Base-by-base conservation (phyloP, 2,797 vertebrate species). In the Buceros bicornis region DNA sequence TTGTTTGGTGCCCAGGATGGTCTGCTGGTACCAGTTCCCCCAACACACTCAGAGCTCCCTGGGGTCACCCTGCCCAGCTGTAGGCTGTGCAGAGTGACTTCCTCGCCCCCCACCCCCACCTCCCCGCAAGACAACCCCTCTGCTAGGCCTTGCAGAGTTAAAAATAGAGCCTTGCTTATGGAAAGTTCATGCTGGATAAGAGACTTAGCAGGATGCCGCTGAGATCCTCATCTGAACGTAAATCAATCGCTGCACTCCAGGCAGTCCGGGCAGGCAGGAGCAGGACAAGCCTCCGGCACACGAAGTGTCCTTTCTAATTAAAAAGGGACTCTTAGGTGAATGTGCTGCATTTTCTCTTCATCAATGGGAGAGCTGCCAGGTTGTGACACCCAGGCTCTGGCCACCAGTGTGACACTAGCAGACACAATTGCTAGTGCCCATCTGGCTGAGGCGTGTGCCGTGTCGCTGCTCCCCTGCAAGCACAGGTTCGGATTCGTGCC, bases 91-190 rank as follows among this genome's bases (percentile, higher is more conserved):
- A 50, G 17, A 51, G 28, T 1, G 22, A 42, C 48, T 82, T 79
- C 84, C 73, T 89, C 1, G 0, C 50, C 29, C 17, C 25, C 22
- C 3, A 13, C 35, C 35, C 33, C 33, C 16, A 16, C 26, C 13
- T 24, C 43, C 35, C 35, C 3, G 1, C 67, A 45, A 90, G 81
- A 82, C 90, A 96, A 51, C 58, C 90, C 53, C 45, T 95, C 62
- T 88, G n/a, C 85, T 57, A 25, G 83, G 61, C 70, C 93, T 40
- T 69, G 81, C 90, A 90, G 92, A 94, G 94, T 96, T 97, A 97
- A 97, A 97, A 97, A 97, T 95, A 97, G 95, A 97, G 78, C 62
- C 76, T 95, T 95, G 96, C 96, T 97, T 97, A 97, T 97, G 97
- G 97, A 96, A 97, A 97, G 93, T 97, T 97, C 87, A 72, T 73